Percentiles rank a stretch among this genome's conserved stretches.
phyloP scores from a whole-genome alignment of 64 coral and sea anemone genomes.

The Astreopora myriophthalma region DNA sequence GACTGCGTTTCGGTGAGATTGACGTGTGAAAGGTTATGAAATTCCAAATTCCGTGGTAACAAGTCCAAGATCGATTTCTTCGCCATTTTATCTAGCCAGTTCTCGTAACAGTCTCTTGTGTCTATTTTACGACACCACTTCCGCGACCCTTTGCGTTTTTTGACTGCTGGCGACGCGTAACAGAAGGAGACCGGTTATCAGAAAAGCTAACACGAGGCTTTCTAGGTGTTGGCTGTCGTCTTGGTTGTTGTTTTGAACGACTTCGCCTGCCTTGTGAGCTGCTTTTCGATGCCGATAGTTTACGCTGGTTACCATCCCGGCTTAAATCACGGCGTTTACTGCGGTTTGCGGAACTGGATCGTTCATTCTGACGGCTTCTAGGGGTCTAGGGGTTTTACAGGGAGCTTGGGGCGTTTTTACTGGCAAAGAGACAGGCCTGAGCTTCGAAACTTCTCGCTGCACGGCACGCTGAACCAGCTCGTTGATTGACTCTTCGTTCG shows the following conservation, averaged over 20 bases:
- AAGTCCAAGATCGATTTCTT: conserved; percentile 50
- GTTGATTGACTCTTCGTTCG: background rate
- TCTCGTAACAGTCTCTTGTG: background rate
- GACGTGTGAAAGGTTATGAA: conserved; percentile 52
- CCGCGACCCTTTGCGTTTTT: too few species aligned
- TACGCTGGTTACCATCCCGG: background rate
- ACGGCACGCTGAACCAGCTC: conserved; percentile 35
- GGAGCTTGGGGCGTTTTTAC: background rate
- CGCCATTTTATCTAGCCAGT: conserved; percentile 58
- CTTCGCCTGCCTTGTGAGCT: background rate
- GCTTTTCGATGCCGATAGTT: background rate
- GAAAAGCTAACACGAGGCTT: background rate
- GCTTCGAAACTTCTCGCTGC: background rate
- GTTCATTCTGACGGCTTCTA: background rate
- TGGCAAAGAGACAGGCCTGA: background rate
- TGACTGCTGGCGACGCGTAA: background rate
- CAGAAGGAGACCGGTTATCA: background rate
- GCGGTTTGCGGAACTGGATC: background rate
- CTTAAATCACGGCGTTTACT: background rate
- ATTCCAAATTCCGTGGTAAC: conserved; percentile 64
- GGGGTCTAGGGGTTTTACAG: background rate
- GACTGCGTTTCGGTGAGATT: conserved; percentile 25
- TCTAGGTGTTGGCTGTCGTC: background rate
- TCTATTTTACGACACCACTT: conserved; percentile 71
- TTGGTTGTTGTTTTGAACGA: background rate